Evolutionary conservation across 1,140 invertebrate genomes (phyloP), one percentile per base, ranked within the genome.

Genomic region (Trichoplusia ni): DNA sequence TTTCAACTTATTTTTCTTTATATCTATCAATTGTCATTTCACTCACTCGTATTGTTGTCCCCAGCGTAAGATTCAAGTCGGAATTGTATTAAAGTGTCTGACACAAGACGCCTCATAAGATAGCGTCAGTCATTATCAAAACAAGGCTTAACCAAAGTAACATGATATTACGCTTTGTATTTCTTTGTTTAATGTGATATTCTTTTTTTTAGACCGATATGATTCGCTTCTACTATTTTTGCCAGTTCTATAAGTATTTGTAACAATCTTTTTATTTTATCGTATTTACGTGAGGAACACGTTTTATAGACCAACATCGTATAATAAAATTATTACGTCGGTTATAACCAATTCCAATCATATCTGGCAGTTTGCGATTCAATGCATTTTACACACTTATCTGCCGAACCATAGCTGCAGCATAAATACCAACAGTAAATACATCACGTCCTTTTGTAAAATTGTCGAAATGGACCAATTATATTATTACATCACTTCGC

Each of bases 341-440:
- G n/a, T 11, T 51, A n/a, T 16, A 2, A 7, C 1, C 3, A 11
- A 5, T 29, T 8, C 7, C 8, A 33, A 2, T 37, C 1, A 14
- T 38, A 40, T 54, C 51, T 35, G 33, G 11, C 19, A 19, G 56
- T 60, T 60, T 60, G 54, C 38, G 29, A 35, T 60, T 60, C 42
- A 47, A 33, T 47, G 56, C 46, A 35, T 60, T 47, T 60, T 47
- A 8, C 38, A 58, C 37, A 42, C 19, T 58, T 44, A 44, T 58
- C 38, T 31, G 21, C 31, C 51, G 35, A n/a, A 25, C 21, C 19
- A 38, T 19, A 31, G 44, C 38, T 58, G 14, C 54, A 27, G 11
- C 16, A 42, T 31, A 44, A 21, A 38, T n/a, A 35, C 29, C 18
- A n/a, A 38, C 11, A 13, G 11, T 13, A 8, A 0, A 4, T 38